A percentile compares a stretch with the other conserved stretches of the same genome.
Conservation (phyloP, 2,113 vertebrate genomes). For the Egretta garzetta region DNA sequence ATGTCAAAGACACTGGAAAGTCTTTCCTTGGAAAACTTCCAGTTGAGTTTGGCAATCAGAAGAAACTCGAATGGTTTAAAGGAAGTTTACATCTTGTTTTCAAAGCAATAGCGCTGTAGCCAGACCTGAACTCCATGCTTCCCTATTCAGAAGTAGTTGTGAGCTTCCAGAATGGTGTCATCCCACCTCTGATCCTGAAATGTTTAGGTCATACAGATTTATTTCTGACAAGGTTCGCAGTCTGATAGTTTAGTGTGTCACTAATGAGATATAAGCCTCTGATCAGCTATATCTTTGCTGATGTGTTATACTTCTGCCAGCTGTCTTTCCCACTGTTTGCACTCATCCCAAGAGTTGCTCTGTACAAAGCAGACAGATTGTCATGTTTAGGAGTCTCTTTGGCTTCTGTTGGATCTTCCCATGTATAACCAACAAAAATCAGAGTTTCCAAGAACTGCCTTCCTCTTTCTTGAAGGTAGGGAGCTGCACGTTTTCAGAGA, state of each 20-base stretch:
- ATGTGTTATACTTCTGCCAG: not conserved
- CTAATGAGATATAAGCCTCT: not conserved
- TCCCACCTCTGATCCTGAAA: not conserved
- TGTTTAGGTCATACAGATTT: not conserved
- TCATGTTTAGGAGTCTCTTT: not conserved
- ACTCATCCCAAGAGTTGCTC: not conserved
- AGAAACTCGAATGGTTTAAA: not conserved
- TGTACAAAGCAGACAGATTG: not conserved
- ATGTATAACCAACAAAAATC: not conserved
- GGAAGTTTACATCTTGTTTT: not conserved
- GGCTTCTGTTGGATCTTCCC: not conserved
- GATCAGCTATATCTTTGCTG: not conserved
- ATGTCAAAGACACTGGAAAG: not conserved
- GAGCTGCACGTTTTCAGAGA: not conserved
- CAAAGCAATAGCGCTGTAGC: not conserved
- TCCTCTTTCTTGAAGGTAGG: not conserved
- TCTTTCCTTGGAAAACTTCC: not conserved
- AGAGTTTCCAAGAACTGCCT: not conserved
- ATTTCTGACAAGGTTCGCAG: not conserved
- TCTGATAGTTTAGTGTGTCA: not conserved
- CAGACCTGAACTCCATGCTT: fast-evolving
- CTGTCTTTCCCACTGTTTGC: not conserved
- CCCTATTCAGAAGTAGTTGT: not conserved
- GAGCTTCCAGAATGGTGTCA: not conserved
- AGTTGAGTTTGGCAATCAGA: not conserved